Base-by-base conservation (phyloP, 2,113 vertebrate species). In the Rhinogobius similis region DNA sequence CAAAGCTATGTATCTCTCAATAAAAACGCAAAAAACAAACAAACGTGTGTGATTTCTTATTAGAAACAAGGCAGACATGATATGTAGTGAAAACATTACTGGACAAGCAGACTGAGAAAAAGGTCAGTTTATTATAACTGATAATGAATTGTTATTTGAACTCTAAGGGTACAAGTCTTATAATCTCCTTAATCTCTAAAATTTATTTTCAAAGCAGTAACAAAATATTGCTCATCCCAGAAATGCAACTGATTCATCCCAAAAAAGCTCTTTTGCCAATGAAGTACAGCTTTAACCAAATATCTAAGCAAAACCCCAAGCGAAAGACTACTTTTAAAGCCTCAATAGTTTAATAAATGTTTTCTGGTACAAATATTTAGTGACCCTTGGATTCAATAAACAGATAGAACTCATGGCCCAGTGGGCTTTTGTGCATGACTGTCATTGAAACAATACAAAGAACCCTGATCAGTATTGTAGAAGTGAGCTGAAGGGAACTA, bases 401-500 rank as follows among this genome's bases (percentile, higher is more conserved):
- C 81, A 83, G 88, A 89, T 75, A 72, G 70, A 79, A 78, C 83
- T 81, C 74, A 63, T 82, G 85, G 89, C 83, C 62, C 80, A 79
- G 79, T 80, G 79, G 81, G 86, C 82, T 79, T 84, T 83, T 83
- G 83, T 86, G 85, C 88, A 70, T 89, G 82, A 85, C 85, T 87
- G 79, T 81, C 64, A 64, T 80, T 86, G 86, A 87, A 88, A 85
- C 79, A 72, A 81, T 72, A 88, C 89, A 90, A 86, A 90, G 80
- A 85, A 72, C 73, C 85, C 80, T 64, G 79, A 82, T 86, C 84
- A 75, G 72, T 86, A 87, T 92, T 91, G 86, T 85, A 84, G 71
- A 85, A 85, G 87, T 78, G 88, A 87, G 86, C 56, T 87, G 87
- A 92, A 68, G 85, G 85, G 83, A 82, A 87, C 90, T 76, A 88